Conservation (phyloP, 2,113 vertebrate species). For the Machaerirhynchus nigripectus region DNA sequence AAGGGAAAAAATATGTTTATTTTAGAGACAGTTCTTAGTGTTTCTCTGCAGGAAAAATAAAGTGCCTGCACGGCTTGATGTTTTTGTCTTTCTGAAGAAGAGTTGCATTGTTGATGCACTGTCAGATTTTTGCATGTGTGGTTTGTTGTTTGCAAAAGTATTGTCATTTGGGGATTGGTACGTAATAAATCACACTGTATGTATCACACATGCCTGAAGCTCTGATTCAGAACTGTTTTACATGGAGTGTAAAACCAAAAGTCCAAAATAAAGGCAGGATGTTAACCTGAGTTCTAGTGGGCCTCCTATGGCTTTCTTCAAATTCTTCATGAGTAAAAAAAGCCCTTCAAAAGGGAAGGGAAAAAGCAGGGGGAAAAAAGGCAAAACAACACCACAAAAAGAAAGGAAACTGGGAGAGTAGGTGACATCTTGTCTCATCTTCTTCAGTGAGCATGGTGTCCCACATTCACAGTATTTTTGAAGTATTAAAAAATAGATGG, state of each 20-base stretch:
- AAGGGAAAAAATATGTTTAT: not conserved
- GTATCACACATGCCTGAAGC: not conserved
- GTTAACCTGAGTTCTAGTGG: not conserved
- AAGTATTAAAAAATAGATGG: not conserved
- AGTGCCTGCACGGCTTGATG: not conserved
- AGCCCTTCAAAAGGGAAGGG: not conserved
- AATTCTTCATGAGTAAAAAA: not conserved
- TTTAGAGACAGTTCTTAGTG: not conserved
- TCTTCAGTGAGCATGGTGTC: fast-evolving
- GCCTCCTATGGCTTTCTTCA: not conserved
- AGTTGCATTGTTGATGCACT: not conserved
- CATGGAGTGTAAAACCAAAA: not conserved
- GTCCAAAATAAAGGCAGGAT: not conserved
- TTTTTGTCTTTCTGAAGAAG: not conserved
- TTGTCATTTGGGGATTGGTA: not conserved
- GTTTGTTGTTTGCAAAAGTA: not conserved
- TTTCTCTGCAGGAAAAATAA: not conserved
- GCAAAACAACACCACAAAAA: not conserved
- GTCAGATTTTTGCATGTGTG: not conserved
- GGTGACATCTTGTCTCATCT: not conserved
- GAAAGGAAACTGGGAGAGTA: not conserved
- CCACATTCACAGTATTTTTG: fast-evolving
- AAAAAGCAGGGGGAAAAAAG: not conserved
- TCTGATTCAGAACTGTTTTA: not conserved
- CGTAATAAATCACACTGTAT: fast-evolving